Conservation (phyloP, 2,888 invertebrate genomes). For the Leptura quadrifasciata region DNA sequence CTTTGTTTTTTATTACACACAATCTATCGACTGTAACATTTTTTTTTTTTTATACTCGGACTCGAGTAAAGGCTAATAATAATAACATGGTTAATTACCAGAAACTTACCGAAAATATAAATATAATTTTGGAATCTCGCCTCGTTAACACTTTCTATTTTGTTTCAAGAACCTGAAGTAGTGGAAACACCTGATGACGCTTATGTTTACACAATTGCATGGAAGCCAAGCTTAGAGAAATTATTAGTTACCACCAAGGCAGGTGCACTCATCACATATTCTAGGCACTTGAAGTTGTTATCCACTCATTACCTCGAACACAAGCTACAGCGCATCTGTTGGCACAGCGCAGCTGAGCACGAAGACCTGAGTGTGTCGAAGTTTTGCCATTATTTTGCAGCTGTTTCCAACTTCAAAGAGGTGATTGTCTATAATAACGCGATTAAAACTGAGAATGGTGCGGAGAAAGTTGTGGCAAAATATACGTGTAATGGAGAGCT, state of each 20-base stretch:
- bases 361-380: constrained; percentile 73
- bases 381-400: constrained; percentile 80
- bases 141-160: no score
- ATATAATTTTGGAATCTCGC: no score
- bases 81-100: not conserved
- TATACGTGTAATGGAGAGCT: constrained; percentile 50
- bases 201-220: constrained; percentile 76
- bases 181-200: constrained; percentile 67
- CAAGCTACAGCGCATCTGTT: constrained; percentile 81
- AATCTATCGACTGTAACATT: no score
- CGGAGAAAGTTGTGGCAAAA: constrained; percentile 48
- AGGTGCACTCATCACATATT: constrained; percentile 75
- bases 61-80: no score
- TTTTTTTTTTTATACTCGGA: no score
- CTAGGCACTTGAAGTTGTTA: constrained; percentile 58
- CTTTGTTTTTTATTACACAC: no score
- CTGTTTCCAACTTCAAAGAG: constrained; percentile 75
- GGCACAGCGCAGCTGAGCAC: constrained; percentile 84
- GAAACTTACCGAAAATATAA: no score
- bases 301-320: constrained; percentile 75
- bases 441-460: constrained; percentile 40
- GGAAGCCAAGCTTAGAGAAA: constrained; percentile 78
- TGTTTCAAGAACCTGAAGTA: constrained; percentile 67
- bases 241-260: constrained; percentile 79
- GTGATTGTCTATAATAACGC: constrained; percentile 75